Conservation (phyloP, 2,113 vertebrate species). For the Ancistrus triradiatus region DNA sequence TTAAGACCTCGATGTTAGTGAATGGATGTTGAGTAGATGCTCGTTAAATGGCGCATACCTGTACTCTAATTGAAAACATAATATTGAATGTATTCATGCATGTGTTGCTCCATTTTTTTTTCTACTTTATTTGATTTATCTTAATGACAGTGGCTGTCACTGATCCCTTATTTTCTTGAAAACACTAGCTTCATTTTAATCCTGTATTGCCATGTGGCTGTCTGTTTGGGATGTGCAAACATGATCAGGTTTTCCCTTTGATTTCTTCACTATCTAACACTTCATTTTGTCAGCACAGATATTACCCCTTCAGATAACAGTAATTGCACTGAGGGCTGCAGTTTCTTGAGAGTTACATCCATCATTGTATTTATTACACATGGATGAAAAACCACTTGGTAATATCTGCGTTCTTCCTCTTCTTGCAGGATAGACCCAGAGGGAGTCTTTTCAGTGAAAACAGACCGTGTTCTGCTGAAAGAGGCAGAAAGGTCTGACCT, state of each 20-base stretch:
- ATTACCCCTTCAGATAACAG: not conserved
- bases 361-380: conserved; percentile 24
- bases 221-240: not conserved
- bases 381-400: conserved; percentile 17
- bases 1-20: too few relatives aligned
- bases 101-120: too few relatives aligned
- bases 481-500: conserved; percentile 49
- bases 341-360: not conserved
- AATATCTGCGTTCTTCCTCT: conserved; percentile 15
- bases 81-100: too few relatives aligned
- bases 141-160: not conserved
- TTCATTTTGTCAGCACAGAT: not conserved
- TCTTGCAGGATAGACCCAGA: conserved; percentile 8
- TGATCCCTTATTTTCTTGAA: not conserved
- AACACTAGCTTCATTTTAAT: not conserved
- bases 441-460: conserved; percentile 24
- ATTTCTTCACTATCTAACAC: conserved; percentile 8
- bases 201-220: not conserved
- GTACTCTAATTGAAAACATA: too few relatives aligned
- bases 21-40: too few relatives aligned
- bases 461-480: conserved; percentile 31
- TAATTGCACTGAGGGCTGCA: not conserved
- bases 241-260: conserved; percentile 3
- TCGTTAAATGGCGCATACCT: too few relatives aligned
- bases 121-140: too few relatives aligned